Conservation (phyloP, 2,113 vertebrate species). For the Burhinus oedicnemus region DNA sequence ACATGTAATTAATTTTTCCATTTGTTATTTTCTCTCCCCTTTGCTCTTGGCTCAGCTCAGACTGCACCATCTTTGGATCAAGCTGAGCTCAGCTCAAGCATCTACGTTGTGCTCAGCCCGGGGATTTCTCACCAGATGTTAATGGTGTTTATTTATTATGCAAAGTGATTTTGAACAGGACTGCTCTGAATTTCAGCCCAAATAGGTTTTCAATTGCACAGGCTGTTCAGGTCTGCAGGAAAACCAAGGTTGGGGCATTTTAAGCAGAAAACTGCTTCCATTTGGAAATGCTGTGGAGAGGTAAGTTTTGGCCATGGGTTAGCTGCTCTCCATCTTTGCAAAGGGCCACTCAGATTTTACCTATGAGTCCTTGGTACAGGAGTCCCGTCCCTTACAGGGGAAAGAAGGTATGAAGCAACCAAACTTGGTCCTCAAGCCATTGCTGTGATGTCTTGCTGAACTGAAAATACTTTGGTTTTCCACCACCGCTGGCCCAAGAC, state of each 20-base stretch:
- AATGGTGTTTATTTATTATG: neutral
- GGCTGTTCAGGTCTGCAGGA: neutral
- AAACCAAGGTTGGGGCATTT: neutral
- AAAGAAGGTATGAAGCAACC: neutral
- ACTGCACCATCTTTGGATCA: neutral
- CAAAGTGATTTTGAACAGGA: constrained; percentile 1
- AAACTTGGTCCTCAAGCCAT: neutral
- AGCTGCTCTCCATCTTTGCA: neutral
- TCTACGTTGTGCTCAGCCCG: neutral
- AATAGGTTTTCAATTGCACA: neutral
- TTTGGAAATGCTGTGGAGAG: neutral
- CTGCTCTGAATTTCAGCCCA: constrained; percentile 10
- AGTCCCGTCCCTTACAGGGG: neutral
- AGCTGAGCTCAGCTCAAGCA: neutral
- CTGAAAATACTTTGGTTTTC: neutral
- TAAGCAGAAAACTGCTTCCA: neutral
- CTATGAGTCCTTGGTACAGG: neutral
- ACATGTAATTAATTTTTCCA: constrained; percentile 43
- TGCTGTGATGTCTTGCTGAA: neutral
- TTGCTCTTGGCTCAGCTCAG: constrained; percentile 2
- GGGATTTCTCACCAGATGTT: constrained; percentile 18
- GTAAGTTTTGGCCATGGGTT: neutral
- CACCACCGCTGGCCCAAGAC: neutral
- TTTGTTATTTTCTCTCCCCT: constrained; percentile 1
- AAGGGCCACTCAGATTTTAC: neutral